phyloP scores from a whole-genome alignment of 2,888 invertebrate genomes.

The Syrphus vitripennis region DNA sequence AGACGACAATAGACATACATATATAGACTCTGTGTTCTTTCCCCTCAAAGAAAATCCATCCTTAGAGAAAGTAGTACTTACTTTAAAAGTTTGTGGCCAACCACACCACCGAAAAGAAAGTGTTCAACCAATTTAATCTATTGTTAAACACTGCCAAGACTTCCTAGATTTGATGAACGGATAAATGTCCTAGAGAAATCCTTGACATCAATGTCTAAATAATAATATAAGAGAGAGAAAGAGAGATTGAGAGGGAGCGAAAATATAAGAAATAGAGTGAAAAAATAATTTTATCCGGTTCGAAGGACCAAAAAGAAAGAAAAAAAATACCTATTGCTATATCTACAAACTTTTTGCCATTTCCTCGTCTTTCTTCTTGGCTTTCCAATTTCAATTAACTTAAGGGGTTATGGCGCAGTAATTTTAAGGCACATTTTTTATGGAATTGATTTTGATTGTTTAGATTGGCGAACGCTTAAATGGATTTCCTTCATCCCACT shows the following conservation, averaged over 20 bases:
- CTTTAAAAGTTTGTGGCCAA: neutral
- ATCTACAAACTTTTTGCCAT: neutral
- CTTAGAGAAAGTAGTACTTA: slow-evolving; percentile 30
- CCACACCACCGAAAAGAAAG: neutral
- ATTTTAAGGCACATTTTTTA: slow-evolving; percentile 53
- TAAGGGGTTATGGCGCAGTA: slow-evolving; percentile 55
- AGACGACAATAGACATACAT: neutral
- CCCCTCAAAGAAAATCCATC: neutral
- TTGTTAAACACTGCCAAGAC: slow-evolving; percentile 53
- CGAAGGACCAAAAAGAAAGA: slow-evolving; percentile 10
- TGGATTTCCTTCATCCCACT: slow-evolving; percentile 21
- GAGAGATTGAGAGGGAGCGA: neutral
- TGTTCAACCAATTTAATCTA: slow-evolving; percentile 51
- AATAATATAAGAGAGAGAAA: neutral
- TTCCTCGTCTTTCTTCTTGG: neutral
- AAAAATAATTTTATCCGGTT: slow-evolving; percentile 34
- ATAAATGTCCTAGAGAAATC: slow-evolving; percentile 34
- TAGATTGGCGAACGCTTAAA: slow-evolving; percentile 17
- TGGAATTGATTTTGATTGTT: slow-evolving; percentile 45
- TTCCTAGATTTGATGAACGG: slow-evolving; percentile 38
- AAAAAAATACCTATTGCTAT: neutral
- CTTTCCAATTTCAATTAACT: slow-evolving; percentile 56
- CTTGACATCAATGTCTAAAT: slow-evolving; percentile 33
- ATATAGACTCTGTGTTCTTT: neutral
- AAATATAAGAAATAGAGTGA: neutral